Percentiles rank a stretch among this genome's conserved stretches.
Conservation (phyloP, 2,888 invertebrate genomes). For the Allophyes oxyacanthae region DNA sequence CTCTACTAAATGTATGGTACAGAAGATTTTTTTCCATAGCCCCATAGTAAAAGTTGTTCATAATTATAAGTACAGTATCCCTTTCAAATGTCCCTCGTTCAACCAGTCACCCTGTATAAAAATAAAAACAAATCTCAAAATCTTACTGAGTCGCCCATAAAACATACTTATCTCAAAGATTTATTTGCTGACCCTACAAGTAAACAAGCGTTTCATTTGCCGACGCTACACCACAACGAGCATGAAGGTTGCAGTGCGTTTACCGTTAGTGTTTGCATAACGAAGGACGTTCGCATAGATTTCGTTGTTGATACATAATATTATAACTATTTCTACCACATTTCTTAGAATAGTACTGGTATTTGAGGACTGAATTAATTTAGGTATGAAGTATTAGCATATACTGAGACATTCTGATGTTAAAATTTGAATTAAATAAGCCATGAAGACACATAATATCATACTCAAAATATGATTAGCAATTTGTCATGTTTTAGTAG, state of each 20-base stretch:
- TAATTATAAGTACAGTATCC: too few species aligned
- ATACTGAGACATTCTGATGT: not conserved
- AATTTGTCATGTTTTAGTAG: not conserved
- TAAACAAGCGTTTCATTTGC: constrained; percentile 36
- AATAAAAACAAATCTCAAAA: too few species aligned
- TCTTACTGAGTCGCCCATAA: not conserved
- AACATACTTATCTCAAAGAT: constrained; percentile 4
- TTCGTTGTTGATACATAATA: constrained; percentile 46
- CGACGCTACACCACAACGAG: constrained; percentile 39
- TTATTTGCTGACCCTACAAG: constrained; percentile 42
- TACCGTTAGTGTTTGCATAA: constrained; percentile 42
- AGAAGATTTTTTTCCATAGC: too few species aligned
- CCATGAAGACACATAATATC: too few species aligned
- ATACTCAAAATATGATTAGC: not conserved
- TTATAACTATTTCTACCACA: constrained; percentile 22
- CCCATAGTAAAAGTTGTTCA: too few species aligned
- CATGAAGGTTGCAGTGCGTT: constrained; percentile 52
- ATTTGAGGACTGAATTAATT: constrained; percentile 14
- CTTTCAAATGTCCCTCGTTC: too few species aligned
- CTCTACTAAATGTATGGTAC: too few species aligned
- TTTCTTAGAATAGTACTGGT: constrained; percentile 27
- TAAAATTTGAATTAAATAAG: too few species aligned
- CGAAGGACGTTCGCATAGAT: constrained; percentile 54
- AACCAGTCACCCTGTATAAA: too few species aligned
- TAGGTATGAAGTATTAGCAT: not conserved